Percentiles rank a stretch among this genome's conserved stretches.
Evolutionary conservation across 2,797 vertebrate species (phyloP).

Genomic region (Betta splendens): DNA sequence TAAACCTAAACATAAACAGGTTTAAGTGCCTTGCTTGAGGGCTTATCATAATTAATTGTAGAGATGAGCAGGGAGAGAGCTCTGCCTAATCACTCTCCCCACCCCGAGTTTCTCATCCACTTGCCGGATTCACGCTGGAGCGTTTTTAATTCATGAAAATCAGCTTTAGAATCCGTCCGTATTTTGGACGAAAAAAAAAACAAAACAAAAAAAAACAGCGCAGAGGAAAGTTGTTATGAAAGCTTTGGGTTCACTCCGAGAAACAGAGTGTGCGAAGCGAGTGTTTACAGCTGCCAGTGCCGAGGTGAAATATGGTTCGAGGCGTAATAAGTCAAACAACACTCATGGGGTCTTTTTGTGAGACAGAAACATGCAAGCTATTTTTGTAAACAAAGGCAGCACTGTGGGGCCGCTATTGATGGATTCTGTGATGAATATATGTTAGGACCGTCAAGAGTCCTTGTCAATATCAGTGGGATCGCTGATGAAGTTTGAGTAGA

Average conservation of each 20-base stretch:
- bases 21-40: conserved; percentile 54
- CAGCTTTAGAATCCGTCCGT: conserved; percentile 23
- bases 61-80: conserved; percentile 42
- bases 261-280: conserved; percentile 14
- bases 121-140: conserved; percentile 20
- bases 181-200: not conserved
- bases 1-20: conserved; percentile 65
- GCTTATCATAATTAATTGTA: conserved; percentile 69
- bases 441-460: conserved; percentile 11
- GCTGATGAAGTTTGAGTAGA: conserved; percentile 29
- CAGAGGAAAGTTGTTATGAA: conserved; percentile 8
- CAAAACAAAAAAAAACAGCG: too few relatives aligned
- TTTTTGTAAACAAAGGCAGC: conserved; percentile 39
- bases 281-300: conserved; percentile 8
- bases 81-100: conserved; percentile 40
- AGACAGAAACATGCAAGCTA: conserved; percentile 9
- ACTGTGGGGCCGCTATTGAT: conserved; percentile 15
- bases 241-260: not conserved
- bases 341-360: conserved; percentile 4
- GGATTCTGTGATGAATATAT: conserved; percentile 13
- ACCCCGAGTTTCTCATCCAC: conserved; percentile 24
- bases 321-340: conserved; percentile 21
- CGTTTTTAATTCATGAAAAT: conserved; percentile 7
- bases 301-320: conserved; percentile 16
- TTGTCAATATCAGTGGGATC: conserved; percentile 29